phyloP scores from a whole-genome alignment of 2,113 vertebrate species.

The Macrotis lagotis region DNA sequence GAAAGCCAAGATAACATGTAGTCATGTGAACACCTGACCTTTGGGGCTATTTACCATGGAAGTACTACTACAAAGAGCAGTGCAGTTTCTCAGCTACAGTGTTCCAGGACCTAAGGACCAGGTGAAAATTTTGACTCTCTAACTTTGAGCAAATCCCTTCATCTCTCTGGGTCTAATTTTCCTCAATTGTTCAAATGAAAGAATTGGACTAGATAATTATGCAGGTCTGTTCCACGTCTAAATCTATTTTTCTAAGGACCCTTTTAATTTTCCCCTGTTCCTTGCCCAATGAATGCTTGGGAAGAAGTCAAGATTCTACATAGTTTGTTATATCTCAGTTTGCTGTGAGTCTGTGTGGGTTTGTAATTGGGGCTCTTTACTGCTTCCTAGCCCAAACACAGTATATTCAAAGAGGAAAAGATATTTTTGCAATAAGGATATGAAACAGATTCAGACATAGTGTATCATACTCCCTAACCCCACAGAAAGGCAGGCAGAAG shows the following conservation, averaged over 20 bases:
- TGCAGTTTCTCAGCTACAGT: background rate
- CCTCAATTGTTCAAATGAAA: background rate
- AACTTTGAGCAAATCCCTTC: background rate
- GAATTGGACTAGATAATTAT: background rate
- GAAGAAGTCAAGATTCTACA: background rate
- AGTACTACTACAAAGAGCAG: background rate
- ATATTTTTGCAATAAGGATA: background rate
- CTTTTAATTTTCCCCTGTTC: background rate
- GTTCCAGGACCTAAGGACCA: background rate
- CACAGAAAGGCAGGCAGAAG: background rate
- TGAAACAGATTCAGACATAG: background rate
- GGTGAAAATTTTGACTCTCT: background rate
- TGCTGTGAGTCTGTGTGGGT: background rate
- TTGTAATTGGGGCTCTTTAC: background rate
- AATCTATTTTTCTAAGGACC: background rate
- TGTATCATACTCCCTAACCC: background rate
- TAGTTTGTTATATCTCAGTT: background rate
- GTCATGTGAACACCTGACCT: background rate
- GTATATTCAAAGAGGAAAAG: background rate
- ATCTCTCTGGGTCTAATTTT: background rate
- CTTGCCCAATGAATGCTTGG: background rate
- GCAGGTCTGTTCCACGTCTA: background rate
- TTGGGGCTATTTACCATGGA: background rate
- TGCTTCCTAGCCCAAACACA: background rate
- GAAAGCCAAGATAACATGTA: background rate